Percentiles rank a stretch among this genome's conserved stretches.
Evolutionary conservation across 2,888 invertebrate species (phyloP).

Genomic region (Limnephilus auricula): DNA sequence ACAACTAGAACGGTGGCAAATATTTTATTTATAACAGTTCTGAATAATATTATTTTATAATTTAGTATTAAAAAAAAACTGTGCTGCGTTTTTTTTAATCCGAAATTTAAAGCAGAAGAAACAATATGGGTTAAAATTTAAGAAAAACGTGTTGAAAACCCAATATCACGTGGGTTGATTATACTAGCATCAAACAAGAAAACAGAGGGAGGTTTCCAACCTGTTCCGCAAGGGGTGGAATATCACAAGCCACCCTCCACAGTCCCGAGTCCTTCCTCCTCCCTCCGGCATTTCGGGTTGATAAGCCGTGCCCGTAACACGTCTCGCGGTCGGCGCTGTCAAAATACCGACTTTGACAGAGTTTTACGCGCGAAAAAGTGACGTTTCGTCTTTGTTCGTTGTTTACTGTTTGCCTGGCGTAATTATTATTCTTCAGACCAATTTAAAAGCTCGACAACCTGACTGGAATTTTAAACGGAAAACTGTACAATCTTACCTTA

Average conservation of each 20-base stretch:
- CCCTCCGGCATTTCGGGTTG: constrained; percentile 35
- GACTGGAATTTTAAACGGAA: not conserved
- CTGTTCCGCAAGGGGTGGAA: constrained; percentile 41
- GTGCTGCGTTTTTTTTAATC: too few relatives aligned
- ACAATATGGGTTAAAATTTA: too few relatives aligned
- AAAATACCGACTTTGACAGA: constrained; percentile 38
- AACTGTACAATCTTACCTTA: not conserved
- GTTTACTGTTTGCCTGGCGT: not conserved
- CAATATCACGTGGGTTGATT: too few relatives aligned
- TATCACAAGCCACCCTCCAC: not conserved
- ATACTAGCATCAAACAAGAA: not conserved
- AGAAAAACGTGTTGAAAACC: too few relatives aligned
- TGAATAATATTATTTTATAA: too few relatives aligned
- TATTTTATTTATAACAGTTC: not conserved
- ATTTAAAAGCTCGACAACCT: not conserved
- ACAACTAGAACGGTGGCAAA: not conserved
- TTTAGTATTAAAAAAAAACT: not conserved
- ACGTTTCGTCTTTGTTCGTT: constrained; percentile 26
- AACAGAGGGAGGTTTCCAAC: constrained; percentile 30
- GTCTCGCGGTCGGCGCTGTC: constrained; percentile 21
- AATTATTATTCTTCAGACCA: constrained; percentile 2
- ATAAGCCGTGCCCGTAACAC: constrained; percentile 34
- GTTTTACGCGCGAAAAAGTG: constrained; percentile 37
- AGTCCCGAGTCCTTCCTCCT: too few relatives aligned
- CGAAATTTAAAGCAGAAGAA: not conserved